Percentiles rank a stretch among this genome's conserved stretches.
These are phyloP conservation scores for Poecilia picta DNA, from an alignment of 2,797 vertebrate genomes.

Conservation along the genomic window DNA sequence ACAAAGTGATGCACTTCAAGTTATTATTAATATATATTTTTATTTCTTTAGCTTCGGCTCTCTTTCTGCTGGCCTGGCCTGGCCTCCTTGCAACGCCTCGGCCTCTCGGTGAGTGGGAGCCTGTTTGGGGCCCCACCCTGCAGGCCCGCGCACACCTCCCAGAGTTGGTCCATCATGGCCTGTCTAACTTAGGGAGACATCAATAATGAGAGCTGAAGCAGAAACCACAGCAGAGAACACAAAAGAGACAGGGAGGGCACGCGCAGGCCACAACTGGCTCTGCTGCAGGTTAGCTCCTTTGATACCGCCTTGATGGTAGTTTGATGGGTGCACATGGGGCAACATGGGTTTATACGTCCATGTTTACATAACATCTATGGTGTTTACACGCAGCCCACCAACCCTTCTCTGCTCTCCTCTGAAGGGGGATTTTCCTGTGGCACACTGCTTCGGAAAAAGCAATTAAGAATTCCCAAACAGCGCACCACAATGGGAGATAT, in stretches of 20 bases:
- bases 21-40: neutral
- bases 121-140: slow-evolving; percentile 63
- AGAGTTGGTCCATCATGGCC: slow-evolving; percentile 56
- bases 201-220: slow-evolving; percentile 76
- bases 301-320: slow-evolving; percentile 70
- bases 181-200: slow-evolving; percentile 68
- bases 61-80: slow-evolving; percentile 47
- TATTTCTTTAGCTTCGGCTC: neutral
- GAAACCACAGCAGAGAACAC: slow-evolving; percentile 72
- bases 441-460: slow-evolving; percentile 80
- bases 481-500: slow-evolving; percentile 81
- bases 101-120: slow-evolving; percentile 58
- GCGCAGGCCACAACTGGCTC: slow-evolving; percentile 65
- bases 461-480: slow-evolving; percentile 84
- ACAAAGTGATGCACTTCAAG: neutral
- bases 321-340: slow-evolving; percentile 76
- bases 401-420: slow-evolving; percentile 67
- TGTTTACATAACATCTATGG: slow-evolving; percentile 72
- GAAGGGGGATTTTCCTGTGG: slow-evolving; percentile 83
- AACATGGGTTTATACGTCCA: slow-evolving; percentile 66
- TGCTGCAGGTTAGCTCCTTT: slow-evolving; percentile 79
- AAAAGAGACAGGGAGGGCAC: slow-evolving; percentile 60
- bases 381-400: slow-evolving; percentile 74
- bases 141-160: slow-evolving; percentile 59
- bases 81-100: slow-evolving; percentile 47